Evolutionary conservation across 1,140 invertebrate genomes (phyloP).

Genomic region (Aphelinus certus): DNA sequence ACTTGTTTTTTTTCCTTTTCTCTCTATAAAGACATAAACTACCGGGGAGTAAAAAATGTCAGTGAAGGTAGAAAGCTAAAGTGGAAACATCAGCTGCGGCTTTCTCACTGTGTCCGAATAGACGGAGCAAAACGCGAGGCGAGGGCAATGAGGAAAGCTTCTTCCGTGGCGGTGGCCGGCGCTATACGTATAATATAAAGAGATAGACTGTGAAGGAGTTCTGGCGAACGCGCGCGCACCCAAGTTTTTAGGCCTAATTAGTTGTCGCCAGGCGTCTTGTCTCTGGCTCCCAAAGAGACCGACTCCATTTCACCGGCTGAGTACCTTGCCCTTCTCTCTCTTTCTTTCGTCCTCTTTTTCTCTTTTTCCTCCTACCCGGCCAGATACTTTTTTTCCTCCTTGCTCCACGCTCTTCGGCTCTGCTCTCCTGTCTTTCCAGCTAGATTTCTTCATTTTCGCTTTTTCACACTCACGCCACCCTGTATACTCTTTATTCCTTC

Average conservation of each 20-base stretch:
- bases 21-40: too few species aligned
- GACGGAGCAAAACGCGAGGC: background rate
- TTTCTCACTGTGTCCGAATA: background rate
- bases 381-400: slow-evolving; percentile 9
- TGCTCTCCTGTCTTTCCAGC: slow-evolving; percentile 1
- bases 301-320: slow-evolving; percentile 46
- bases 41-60: background rate
- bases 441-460: slow-evolving; percentile 15
- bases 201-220: slow-evolving; percentile 44
- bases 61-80: slow-evolving; percentile 2
- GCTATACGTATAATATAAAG: slow-evolving; percentile 1
- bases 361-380: slow-evolving; percentile 13
- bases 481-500: background rate
- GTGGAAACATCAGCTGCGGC: slow-evolving; percentile 3
- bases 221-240: slow-evolving; percentile 49
- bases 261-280: slow-evolving; percentile 62
- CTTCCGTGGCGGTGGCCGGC: background rate
- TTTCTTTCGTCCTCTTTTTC: slow-evolving; percentile 20
- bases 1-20: too few species aligned
- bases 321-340: slow-evolving; percentile 34
- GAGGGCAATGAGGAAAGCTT: slow-evolving; percentile 5
- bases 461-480: slow-evolving; percentile 37
- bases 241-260: slow-evolving; percentile 65
- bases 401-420: background rate
- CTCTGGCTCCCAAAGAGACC: slow-evolving; percentile 48